phyloP scores from a whole-genome alignment of 2,888 invertebrate species.

The Tenodera sinensis region DNA sequence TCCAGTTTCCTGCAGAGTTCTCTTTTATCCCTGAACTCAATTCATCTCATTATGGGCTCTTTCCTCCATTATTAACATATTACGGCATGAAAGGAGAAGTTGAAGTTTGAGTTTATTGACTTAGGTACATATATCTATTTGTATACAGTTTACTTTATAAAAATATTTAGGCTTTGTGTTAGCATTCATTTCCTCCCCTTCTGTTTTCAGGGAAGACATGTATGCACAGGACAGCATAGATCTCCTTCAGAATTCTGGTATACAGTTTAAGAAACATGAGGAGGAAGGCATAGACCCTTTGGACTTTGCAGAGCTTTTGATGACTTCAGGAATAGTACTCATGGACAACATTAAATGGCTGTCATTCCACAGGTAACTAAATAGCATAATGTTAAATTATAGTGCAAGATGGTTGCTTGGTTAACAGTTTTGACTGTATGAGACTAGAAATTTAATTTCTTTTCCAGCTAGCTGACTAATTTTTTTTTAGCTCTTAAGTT shows the following conservation, averaged over 20 bases:
- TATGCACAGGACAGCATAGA: conserved; percentile 99
- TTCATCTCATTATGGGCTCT: too few relatives aligned
- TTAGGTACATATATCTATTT: too few relatives aligned
- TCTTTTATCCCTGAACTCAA: too few relatives aligned
- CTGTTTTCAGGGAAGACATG: conserved; percentile 85
- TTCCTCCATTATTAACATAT: too few relatives aligned
- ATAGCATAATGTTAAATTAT: not conserved
- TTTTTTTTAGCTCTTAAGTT: too few relatives aligned
- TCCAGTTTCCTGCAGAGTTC: too few relatives aligned
- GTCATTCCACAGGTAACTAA: conserved; percentile 80
- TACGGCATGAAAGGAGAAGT: too few relatives aligned
- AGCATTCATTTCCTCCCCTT: not conserved
- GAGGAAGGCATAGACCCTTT: conserved; percentile 97
- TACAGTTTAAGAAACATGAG: conserved; percentile 97
- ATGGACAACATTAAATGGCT: conserved; percentile 97
- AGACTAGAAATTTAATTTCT: too few relatives aligned
- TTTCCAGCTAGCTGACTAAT: too few relatives aligned
- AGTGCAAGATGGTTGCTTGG: not conserved
- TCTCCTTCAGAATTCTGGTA: conserved; percentile 90
- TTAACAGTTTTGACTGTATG: not conserved
- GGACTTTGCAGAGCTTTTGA: conserved; percentile 95
- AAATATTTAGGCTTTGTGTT: not conserved
- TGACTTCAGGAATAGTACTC: conserved; percentile 94
- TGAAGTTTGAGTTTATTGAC: too few relatives aligned
- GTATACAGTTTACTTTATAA: too few relatives aligned